These are phyloP conservation scores for Pagrus major DNA, from an alignment of 2,113 vertebrate species.

Conservation along the genomic window DNA sequence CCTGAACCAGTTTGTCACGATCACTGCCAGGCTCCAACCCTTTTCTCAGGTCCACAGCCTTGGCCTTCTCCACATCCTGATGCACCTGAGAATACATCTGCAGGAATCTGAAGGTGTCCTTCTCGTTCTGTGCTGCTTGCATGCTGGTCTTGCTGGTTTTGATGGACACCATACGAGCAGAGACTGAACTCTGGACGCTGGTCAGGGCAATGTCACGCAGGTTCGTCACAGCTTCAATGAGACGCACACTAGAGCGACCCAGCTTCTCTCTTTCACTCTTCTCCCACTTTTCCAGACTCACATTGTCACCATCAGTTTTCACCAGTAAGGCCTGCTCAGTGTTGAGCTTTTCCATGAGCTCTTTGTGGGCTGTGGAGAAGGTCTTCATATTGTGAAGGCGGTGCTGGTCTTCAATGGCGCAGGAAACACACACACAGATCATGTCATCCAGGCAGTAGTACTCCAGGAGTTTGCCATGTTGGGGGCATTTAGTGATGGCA, in stretches of 20 bases:
- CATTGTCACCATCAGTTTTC: slow-evolving; percentile 22
- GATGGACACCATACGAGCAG: slow-evolving; percentile 64
- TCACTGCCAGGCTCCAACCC: slow-evolving; percentile 55
- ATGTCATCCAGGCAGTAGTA: slow-evolving; percentile 79
- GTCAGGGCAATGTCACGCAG: slow-evolving; percentile 59
- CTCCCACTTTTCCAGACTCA: slow-evolving; percentile 69
- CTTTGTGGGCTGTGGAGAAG: slow-evolving; percentile 71
- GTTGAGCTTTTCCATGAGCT: slow-evolving; percentile 65
- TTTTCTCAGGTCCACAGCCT: slow-evolving; percentile 59
- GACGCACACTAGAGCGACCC: slow-evolving; percentile 29
- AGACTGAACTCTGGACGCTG: slow-evolving; percentile 67
- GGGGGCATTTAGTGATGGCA: slow-evolving; percentile 67
- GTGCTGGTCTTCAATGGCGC: slow-evolving; percentile 70
- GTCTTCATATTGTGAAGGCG: slow-evolving; percentile 78
- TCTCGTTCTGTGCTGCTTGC: slow-evolving; percentile 57
- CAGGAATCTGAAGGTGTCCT: slow-evolving; percentile 73
- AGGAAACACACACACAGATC: slow-evolving; percentile 70
- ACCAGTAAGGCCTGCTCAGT: slow-evolving; percentile 35
- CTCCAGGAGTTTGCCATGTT: slow-evolving; percentile 79
- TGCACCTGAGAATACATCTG: slow-evolving; percentile 73
- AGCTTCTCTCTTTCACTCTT: slow-evolving; percentile 57
- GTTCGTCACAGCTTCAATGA: slow-evolving; percentile 61
- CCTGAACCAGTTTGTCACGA: slow-evolving; percentile 50
- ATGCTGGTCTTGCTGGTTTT: slow-evolving; percentile 60
- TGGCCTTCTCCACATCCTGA: slow-evolving; percentile 67